These are phyloP conservation scores for Andrena minutula DNA, from an alignment of 2,888 invertebrate species.

Conservation along the genomic window DNA sequence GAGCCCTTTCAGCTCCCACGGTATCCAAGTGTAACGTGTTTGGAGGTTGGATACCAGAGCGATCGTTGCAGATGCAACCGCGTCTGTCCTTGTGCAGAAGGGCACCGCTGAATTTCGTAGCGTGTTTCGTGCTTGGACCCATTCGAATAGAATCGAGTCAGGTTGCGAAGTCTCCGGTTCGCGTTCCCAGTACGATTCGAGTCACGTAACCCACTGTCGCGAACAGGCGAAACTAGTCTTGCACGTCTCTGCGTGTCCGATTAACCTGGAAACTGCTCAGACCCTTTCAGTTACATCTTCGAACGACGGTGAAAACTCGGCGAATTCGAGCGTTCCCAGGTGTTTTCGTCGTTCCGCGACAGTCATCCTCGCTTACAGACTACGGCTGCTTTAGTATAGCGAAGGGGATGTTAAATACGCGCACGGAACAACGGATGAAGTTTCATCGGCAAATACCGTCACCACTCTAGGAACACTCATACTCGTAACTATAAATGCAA, in stretches of 20 bases:
- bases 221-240: conserved; percentile 50
- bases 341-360: not conserved
- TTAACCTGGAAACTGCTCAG: conserved; percentile 32
- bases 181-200: conserved; percentile 43
- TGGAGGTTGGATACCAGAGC: not conserved
- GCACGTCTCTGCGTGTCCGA: conserved; percentile 34
- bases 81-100: not conserved
- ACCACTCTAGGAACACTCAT: no score
- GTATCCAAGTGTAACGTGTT: no score
- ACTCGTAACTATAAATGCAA: not conserved
- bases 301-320: conserved; percentile 2
- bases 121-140: not conserved
- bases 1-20: no score
- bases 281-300: not conserved
- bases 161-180: conserved; percentile 46
- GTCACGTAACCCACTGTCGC: conserved; percentile 71
- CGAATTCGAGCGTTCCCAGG: not conserved
- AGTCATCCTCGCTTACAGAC: no score
- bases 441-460: no score
- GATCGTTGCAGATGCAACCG: not conserved
- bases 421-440: no score
- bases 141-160: conserved; percentile 35
- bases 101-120: not conserved
- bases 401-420: no score
- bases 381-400: no score